phyloP scores from a whole-genome alignment of 2,113 vertebrate genomes.

The Misgurnus anguillicaudatus region DNA sequence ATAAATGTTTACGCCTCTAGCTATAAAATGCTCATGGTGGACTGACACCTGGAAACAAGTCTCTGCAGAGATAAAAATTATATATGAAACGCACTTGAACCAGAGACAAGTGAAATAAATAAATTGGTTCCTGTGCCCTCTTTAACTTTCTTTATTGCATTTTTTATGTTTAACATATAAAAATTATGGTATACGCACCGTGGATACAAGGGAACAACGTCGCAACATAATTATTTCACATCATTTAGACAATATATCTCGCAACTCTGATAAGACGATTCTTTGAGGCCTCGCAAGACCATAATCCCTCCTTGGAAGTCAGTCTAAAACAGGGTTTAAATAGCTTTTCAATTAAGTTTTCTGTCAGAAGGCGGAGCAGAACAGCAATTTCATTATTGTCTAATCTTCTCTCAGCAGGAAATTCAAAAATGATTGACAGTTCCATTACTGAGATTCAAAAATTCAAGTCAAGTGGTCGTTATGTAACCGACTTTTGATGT shows the following conservation, averaged over 20 bases:
- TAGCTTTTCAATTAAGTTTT: background rate
- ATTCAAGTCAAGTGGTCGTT: background rate
- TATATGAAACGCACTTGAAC: too few relatives aligned
- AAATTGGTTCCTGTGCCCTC: too few relatives aligned
- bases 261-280: background rate
- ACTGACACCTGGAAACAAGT: background rate
- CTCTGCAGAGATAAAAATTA: too few relatives aligned
- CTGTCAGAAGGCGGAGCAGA: background rate
- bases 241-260: background rate
- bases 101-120: too few relatives aligned
- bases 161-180: too few relatives aligned
- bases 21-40: too few relatives aligned
- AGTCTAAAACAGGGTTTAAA: background rate
- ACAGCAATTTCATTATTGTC: constrained; percentile 7
- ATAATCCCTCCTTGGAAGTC: background rate
- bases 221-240: too few relatives aligned
- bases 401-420: constrained; percentile 4
- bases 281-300: background rate
- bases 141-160: too few relatives aligned
- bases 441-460: constrained; percentile 6
- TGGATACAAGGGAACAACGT: too few relatives aligned
- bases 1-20: too few relatives aligned
- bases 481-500: constrained; percentile 15
- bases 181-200: too few relatives aligned
- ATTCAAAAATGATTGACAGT: constrained; percentile 6